Percentiles rank a stretch among this genome's conserved stretches.
Conservation (phyloP, 2,113 vertebrate species). For the Cynoglossus semilaevis region DNA sequence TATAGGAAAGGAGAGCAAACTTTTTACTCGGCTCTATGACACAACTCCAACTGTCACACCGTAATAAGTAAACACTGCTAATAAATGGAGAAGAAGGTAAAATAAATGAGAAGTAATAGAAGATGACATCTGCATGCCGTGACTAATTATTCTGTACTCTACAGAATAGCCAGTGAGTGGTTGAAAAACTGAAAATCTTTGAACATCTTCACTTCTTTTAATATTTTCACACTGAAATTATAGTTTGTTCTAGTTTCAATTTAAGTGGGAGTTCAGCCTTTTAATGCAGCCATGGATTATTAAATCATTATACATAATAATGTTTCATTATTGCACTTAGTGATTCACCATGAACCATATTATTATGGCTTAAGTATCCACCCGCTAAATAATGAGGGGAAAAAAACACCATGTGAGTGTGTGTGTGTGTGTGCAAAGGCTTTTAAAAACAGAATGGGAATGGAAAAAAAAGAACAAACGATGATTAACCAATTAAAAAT, state of each 20-base stretch:
- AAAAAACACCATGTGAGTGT: not conserved
- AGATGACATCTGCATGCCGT: slow-evolving; percentile 28
- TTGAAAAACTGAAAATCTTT: slow-evolving; percentile 37
- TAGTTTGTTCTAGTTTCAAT: slow-evolving; percentile 35
- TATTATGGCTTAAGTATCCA: slow-evolving; percentile 21
- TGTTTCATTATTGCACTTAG: slow-evolving; percentile 52
- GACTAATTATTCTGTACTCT: slow-evolving; percentile 31
- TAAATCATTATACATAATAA: slow-evolving; percentile 35
- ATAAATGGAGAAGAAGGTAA: too few relatives aligned
- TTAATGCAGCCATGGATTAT: slow-evolving; percentile 33
- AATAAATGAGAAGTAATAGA: slow-evolving; percentile 4
- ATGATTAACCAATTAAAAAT: slow-evolving; percentile 33
- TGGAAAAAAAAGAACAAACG: slow-evolving; percentile 17
- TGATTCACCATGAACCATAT: slow-evolving; percentile 32
- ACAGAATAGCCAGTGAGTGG: slow-evolving; percentile 35
- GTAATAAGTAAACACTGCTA: too few relatives aligned
- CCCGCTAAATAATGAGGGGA: slow-evolving; percentile 26
- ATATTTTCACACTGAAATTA: slow-evolving; percentile 29
- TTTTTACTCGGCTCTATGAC: not conserved
- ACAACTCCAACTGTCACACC: too few relatives aligned
- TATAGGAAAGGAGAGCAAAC: not conserved
- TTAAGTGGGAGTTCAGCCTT: slow-evolving; percentile 10
- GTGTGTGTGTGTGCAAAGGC: not conserved
- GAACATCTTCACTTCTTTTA: slow-evolving; percentile 23
- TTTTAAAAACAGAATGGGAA: not conserved